Percentiles rank a stretch among this genome's conserved stretches.
These are phyloP conservation scores for Prinia subflava DNA, from an alignment of 2,113 vertebrate genomes.

Conservation along the genomic window DNA sequence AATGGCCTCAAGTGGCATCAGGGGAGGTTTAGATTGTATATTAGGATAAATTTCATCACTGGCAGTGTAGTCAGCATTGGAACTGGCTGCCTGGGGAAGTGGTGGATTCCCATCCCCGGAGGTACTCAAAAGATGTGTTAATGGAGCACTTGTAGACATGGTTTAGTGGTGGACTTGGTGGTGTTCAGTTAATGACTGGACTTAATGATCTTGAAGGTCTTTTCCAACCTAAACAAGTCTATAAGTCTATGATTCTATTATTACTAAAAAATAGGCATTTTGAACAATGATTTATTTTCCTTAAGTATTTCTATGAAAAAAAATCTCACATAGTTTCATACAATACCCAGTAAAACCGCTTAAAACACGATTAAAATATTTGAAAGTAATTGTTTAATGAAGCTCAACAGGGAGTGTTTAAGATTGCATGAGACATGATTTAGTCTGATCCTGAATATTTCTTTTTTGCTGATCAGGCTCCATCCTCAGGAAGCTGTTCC, in stretches of 20 bases:
- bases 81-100: not conserved
- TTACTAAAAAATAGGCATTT: not conserved
- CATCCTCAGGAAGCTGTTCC: not conserved
- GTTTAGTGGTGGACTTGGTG: not conserved
- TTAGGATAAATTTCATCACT: not conserved
- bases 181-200: not conserved
- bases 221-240: not conserved
- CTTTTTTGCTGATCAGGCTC: not conserved
- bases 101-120: not conserved
- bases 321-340: not conserved
- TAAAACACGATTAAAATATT: not conserved
- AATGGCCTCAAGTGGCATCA: not conserved
- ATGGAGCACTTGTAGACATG: not conserved
- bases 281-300: not conserved
- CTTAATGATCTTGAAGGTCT: not conserved
- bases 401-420: not conserved
- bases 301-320: not conserved
- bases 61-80: not conserved
- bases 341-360: not conserved
- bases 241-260: not conserved
- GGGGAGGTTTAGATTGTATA: not conserved
- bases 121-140: not conserved
- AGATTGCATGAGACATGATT: not conserved
- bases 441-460: not conserved
- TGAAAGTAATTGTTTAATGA: not conserved